Conservation (phyloP, 2,888 invertebrate species). For the Hemistola chrysoprasaria region DNA sequence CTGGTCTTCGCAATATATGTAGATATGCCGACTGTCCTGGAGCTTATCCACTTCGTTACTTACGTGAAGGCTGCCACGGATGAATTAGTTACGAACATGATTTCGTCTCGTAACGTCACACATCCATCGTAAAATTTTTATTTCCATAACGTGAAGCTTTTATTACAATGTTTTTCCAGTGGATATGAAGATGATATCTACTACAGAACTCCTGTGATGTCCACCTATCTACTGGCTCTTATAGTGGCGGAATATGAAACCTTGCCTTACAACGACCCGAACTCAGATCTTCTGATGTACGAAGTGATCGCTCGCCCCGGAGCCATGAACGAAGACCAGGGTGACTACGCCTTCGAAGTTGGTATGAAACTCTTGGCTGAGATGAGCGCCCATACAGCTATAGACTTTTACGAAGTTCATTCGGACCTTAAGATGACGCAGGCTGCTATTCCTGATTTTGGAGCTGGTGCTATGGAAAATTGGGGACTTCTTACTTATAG, state of each 20-base stretch:
- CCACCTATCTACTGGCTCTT: constrained; percentile 87
- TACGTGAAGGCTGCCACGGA: no score
- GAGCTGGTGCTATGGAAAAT: constrained; percentile 92
- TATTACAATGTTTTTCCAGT: constrained; percentile 34
- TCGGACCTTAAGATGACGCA: constrained; percentile 83
- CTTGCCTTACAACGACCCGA: constrained; percentile 5
- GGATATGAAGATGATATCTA: constrained; percentile 55
- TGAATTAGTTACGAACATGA: no score
- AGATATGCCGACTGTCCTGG: no score
- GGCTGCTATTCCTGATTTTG: constrained; percentile 89
- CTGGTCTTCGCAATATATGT: no score
- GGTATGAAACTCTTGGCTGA: constrained; percentile 65
- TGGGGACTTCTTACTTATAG: constrained; percentile 92
- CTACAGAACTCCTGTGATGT: constrained; percentile 73
- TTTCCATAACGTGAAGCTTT: no score
- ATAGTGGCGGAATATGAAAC: constrained; percentile 84
- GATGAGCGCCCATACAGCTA: constrained; percentile 82
- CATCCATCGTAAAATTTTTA: no score
- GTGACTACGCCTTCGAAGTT: constrained; percentile 60
- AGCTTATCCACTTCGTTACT: no score
- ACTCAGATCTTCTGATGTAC: constrained; percentile 36
- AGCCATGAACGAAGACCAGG: constrained; percentile 57
- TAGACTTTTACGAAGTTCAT: constrained; percentile 73
- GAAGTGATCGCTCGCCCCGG: constrained; percentile 73
- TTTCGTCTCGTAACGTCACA: no score